Base-by-base conservation (phyloP, 2,797 vertebrate species). In the Alcedo quadribrachys region DNA sequence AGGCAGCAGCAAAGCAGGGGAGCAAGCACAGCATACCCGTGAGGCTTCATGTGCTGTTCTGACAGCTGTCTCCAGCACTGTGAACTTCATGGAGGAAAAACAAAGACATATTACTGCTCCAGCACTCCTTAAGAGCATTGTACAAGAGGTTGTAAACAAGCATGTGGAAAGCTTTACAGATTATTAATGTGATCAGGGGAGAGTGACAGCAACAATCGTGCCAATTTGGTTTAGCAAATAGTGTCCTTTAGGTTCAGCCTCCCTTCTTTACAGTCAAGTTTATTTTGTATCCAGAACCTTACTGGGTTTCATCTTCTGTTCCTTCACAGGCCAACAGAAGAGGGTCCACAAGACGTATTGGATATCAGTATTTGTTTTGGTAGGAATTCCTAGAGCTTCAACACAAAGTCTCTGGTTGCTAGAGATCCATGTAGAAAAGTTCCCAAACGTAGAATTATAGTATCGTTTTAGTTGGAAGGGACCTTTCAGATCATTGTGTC, bases 321-420 rank as follows among this genome's bases (percentile, higher is more conserved):
- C 55, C 63, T 79, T 45, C 33, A 53, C 32, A 37, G 17, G 48
- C 48, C 55, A 43, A 33, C 5, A 33, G 14, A 51, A 62, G 37
- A 90, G 15, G 32, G 27, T 22, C 27, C 48, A 33, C n/a, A 63
- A 65, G 0, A 2, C n/a, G 28, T 16, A 42, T 6, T 1, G 2
- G 46, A 8, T 46, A 46, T 20, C 37, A 62, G 30, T 18, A 3
- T 40, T 75, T 25, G 4, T 7, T 53, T 21, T 17, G 32, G 37
- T 11, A 24, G 50, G n/a, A 74, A 24, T 6, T 53, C n/a, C n/a
- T 50, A 8, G 21, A 9, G 46, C 53, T 51, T 22, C 35, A 15
- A 0, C 7, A 35, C 10, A 10, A 25, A 57, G n/a, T 32, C 54
- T n/a, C 51, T n/a, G 51, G 28, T 18, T 53, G 51, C 51, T 53